Base-by-base conservation (phyloP, 2,888 invertebrate genomes). In the Alloplasta piceator region DNA sequence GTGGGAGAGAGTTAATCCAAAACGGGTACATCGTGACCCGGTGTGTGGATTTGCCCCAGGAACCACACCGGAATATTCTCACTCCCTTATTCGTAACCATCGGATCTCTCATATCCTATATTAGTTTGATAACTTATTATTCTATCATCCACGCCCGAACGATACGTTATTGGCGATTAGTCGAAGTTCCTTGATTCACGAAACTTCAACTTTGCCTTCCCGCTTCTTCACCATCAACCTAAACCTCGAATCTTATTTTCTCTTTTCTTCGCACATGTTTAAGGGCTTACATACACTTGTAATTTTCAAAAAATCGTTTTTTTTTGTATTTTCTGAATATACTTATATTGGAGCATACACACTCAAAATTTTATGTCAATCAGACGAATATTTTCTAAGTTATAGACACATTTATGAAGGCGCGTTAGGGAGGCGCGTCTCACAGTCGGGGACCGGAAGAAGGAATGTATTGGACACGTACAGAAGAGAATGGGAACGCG, bases 1-100 rank as follows among this genome's bases (percentile, higher is more conserved):
- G 48, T 14, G 38, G 60, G 58, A 14, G 73, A 38, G 76, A 73
- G 64, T 61, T 72, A 76, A 80, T 80, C 71, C 71, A 68, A 39
- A 43, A 10, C n/a, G 64, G 38, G 63, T 55, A 58, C 10, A 4
- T 36, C 50, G 41, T 60, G 73, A 68, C 48, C 64, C 41, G 6
- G 60, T 46, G 56, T 63, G 73, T 43, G 56, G 70, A 75, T 74
- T 75, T 70, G 50, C 58, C 61, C 75, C 16, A 64, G 66, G 41
- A 60, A 41, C 52, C 48, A 26, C 60, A 46, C 58, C 38, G 12
- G 68, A 67, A 73, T 73, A 52, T 73, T 68, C 66, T 68, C 55
- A 41, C 70, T 50, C 58, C 74, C 48, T 70, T 26, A 52, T 60
- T 70, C 39, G 48, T 26, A 26, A 48, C 48, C 55, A 55, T 52